Evolutionary conservation across 2,113 vertebrate genomes (phyloP), one percentile per base, ranked within the genome.

Genomic region (Puntigrus tetrazona): DNA sequence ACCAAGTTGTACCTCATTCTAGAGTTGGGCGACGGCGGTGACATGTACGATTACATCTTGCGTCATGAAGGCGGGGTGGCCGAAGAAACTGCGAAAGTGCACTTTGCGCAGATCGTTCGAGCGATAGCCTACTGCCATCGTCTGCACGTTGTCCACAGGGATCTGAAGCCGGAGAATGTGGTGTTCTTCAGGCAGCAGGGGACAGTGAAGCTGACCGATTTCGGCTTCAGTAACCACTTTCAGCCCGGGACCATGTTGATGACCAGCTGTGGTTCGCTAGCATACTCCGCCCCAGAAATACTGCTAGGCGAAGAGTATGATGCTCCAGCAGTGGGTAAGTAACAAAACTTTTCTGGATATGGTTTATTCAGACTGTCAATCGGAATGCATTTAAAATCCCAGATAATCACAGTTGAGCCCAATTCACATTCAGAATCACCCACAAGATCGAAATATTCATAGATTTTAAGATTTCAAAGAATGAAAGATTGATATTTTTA

Each of bases 161-260:
- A 97, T 93, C 93, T 97, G 88, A 97, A 97, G 91, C 96, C 96
- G 0, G 96, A 97, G 94, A 97, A 97, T 0, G 96, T 97, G 86
- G 95, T 97, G 55, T 96, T 97, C 92, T 97, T 97, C 90, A 95
- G 93, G 10, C 94, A 95, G 88, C 96, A 96, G 73, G 95, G 95
- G 0, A 91, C 95, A 0, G 96, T 97, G 84, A 97, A 97, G 90
- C 94, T 97, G 36, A 97, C 96, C 0, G 96, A 97, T 91, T 97
- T 97, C 0, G 96, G 96, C 31, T 97, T 97, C 92, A 97, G 96
- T 91, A 97, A 96, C 91, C 92, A 91, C 77, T 97, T 97, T 91
- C 94, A 97, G 41, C 96, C 96, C 0, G 96, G 96, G 77, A 95
- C 93, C 65, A 96, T 96, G 95, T 92, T 97, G 85, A 95, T 95